phyloP scores from a whole-genome alignment of 2,113 vertebrate species.

The Natator depressus region DNA sequence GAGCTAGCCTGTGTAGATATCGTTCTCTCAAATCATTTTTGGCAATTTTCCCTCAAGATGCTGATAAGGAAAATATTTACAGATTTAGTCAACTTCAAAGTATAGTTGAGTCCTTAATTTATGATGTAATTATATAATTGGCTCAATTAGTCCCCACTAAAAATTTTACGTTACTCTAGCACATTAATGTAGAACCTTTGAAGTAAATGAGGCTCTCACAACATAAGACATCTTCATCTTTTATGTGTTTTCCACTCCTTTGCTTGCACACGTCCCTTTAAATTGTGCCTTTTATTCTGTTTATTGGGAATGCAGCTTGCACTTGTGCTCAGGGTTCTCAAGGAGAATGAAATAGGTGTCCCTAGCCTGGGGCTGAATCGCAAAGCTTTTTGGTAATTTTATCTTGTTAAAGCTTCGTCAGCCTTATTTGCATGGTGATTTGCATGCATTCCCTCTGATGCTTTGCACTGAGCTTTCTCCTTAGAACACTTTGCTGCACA shows the following conservation, averaged over 20 bases:
- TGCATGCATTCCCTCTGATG: background rate
- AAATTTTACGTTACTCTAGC: constrained; percentile 32
- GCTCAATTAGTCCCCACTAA: constrained; percentile 72
- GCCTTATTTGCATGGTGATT: constrained; percentile 53
- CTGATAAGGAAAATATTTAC: constrained; percentile 55
- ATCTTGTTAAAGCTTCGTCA: constrained; percentile 25
- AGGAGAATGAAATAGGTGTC: constrained; percentile 17
- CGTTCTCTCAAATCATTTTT: constrained; percentile 18
- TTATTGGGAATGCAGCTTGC: background rate
- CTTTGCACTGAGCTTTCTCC: background rate
- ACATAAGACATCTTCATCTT: constrained; percentile 31
- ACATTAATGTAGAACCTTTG: constrained; percentile 46
- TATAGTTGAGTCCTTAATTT: constrained; percentile 63
- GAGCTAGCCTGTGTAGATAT: constrained; percentile 19
- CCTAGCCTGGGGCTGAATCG: constrained; percentile 6
- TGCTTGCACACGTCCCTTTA: background rate
- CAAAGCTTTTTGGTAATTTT: constrained; percentile 22
- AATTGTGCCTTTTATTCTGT: constrained; percentile 28
- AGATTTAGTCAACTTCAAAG: constrained; percentile 57
- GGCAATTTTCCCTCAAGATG: constrained; percentile 4
- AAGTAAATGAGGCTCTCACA: constrained; percentile 46
- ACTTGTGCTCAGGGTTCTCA: background rate
- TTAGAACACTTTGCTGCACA: background rate
- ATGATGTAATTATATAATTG: constrained; percentile 65
- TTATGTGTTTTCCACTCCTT: constrained; percentile 31